Percentiles rank a stretch among this genome's conserved stretches.
Evolutionary conservation across 2,113 vertebrate genomes (phyloP).

Genomic region (Ceyx margarethae): DNA sequence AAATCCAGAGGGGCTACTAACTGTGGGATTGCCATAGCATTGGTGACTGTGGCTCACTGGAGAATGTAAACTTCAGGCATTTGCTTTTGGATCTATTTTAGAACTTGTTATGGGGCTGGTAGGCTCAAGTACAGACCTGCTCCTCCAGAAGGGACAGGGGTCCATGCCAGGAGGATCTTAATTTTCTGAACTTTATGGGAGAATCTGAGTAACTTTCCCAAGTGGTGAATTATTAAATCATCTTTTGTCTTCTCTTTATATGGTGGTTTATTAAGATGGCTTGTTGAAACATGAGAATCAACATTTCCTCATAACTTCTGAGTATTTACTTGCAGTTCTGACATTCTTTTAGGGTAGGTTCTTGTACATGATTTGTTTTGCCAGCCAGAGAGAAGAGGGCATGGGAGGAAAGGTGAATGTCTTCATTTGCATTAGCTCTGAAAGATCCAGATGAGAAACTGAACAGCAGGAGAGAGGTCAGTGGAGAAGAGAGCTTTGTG

Average conservation of each 20-base stretch:
- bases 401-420: constrained; percentile 16
- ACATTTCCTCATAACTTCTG: neutral
- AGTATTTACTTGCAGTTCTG: neutral
- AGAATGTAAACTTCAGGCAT: neutral
- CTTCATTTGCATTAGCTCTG: neutral
- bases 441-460: constrained; percentile 3
- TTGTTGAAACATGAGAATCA: neutral
- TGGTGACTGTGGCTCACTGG: neutral
- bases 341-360: neutral
- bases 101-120: neutral
- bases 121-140: neutral
- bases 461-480: constrained; percentile 46
- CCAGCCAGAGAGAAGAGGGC: neutral
- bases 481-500: constrained; percentile 39
- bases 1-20: neutral
- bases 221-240: neutral
- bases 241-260: neutral
- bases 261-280: neutral
- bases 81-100: neutral
- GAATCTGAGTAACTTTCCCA: neutral
- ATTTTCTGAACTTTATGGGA: neutral
- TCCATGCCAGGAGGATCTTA: neutral
- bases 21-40: neutral
- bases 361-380: neutral
- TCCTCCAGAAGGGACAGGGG: neutral